A percentile compares a stretch with the other conserved stretches of the same genome.
phyloP scores from a whole-genome alignment of 2,888 invertebrate genomes.

The Bombyx huttoni region DNA sequence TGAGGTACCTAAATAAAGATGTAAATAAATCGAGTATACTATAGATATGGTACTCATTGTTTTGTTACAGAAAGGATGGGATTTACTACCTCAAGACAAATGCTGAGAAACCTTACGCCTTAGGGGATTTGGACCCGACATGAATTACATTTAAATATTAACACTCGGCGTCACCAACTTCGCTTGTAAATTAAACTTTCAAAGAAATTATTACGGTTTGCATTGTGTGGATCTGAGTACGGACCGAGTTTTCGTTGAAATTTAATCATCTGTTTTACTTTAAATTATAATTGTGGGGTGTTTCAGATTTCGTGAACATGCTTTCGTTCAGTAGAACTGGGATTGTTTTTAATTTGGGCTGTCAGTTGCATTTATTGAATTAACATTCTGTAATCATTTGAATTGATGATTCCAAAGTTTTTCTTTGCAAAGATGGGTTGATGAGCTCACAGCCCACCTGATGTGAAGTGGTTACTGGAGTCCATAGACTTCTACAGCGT shows the following conservation, averaged over 20 bases:
- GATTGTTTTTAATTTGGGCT: not conserved
- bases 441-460: too few species aligned
- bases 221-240: not conserved
- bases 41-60: constrained; percentile 28
- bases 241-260: not conserved
- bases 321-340: not conserved
- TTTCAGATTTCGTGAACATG: not conserved
- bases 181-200: constrained; percentile 43
- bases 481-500: too few species aligned
- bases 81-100: constrained; percentile 70
- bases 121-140: constrained; percentile 36
- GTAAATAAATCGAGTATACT: not conserved
- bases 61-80: constrained; percentile 66
- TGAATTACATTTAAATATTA: constrained; percentile 36
- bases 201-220: constrained; percentile 27
- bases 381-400: not conserved
- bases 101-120: constrained; percentile 63
- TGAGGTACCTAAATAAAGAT: not conserved
- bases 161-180: constrained; percentile 38
- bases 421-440: too few species aligned
- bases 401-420: too few species aligned
- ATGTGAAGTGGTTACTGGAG: too few species aligned
- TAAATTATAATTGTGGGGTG: not conserved
- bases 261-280: not conserved
- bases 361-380: not conserved